Conservation (phyloP, 2,888 invertebrate genomes). For the Thecocarcelia acutangulata region DNA sequence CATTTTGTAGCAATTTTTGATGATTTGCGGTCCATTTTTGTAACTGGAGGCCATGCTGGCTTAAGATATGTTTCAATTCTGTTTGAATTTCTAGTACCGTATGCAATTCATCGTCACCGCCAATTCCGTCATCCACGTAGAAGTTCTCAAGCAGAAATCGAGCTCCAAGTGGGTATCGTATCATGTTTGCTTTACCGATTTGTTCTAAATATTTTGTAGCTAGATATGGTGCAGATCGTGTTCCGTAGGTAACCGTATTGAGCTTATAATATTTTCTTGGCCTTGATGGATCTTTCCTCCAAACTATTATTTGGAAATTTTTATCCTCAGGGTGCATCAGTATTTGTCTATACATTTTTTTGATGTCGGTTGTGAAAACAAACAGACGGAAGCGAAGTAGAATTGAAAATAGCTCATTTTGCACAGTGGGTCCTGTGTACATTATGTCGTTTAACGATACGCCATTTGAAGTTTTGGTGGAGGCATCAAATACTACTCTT, state of each 20-base stretch:
- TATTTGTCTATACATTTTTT: constrained; percentile 15
- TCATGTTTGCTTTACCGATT: neutral
- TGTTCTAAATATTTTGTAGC: neutral
- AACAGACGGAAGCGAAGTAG: constrained; percentile 4
- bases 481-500: neutral
- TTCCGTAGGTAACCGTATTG: neutral
- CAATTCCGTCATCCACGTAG: neutral
- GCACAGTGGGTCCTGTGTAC: neutral
- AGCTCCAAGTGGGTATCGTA: neutral
- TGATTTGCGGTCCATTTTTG: neutral
- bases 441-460: neutral
- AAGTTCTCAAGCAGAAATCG: neutral
- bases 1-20: neutral
- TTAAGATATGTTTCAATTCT: neutral
- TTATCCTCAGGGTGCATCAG: neutral
- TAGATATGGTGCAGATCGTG: neutral
- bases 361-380: constrained; percentile 2
- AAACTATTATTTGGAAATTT: constrained; percentile 1
- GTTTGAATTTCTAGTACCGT: neutral
- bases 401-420: constrained; percentile 1
- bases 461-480: neutral
- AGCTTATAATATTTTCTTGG: neutral
- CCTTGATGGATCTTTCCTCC: neutral
- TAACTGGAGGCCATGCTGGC: neutral
- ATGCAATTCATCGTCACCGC: neutral